These are phyloP conservation scores for Gobiocypris rarus DNA, from an alignment of 2,113 vertebrate genomes.

Conservation along the genomic window DNA sequence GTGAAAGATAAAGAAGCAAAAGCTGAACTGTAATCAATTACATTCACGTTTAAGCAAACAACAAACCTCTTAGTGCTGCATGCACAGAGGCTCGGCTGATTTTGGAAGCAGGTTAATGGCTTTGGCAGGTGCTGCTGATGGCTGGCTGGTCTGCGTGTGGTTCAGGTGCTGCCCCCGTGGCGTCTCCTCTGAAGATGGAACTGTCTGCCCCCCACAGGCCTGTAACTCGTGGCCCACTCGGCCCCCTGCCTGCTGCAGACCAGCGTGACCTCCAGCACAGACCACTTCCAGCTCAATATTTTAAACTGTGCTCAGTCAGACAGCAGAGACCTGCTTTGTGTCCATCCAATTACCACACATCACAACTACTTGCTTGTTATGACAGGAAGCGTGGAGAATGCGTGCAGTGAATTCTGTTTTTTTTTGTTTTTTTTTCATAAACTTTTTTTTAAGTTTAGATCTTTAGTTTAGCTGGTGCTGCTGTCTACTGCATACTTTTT, in stretches of 20 bases:
- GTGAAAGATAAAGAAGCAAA: slow-evolving; percentile 60
- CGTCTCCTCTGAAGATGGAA: slow-evolving; percentile 16
- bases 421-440: background rate
- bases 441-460: background rate
- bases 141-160: slow-evolving; percentile 8
- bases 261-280: slow-evolving; percentile 30
- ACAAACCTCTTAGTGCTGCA: background rate
- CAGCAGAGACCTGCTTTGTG: slow-evolving; percentile 24
- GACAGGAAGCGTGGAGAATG: background rate
- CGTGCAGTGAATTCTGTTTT: background rate
- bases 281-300: slow-evolving; percentile 38
- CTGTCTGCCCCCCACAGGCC: slow-evolving; percentile 17
- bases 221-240: background rate
- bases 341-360: slow-evolving; percentile 41
- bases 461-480: no score
- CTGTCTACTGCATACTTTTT: no score
- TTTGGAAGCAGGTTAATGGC: slow-evolving; percentile 8
- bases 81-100: background rate
- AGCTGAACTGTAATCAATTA: background rate
- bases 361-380: slow-evolving; percentile 23
- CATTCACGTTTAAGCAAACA: background rate
- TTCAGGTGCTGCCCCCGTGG: slow-evolving; percentile 34
- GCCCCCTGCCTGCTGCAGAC: slow-evolving; percentile 11
- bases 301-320: slow-evolving; percentile 34
- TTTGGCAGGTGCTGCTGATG: slow-evolving; percentile 34